Evolutionary conservation across 2,797 vertebrate species (phyloP).

Genomic region (Dendrocincla tyrannina): DNA sequence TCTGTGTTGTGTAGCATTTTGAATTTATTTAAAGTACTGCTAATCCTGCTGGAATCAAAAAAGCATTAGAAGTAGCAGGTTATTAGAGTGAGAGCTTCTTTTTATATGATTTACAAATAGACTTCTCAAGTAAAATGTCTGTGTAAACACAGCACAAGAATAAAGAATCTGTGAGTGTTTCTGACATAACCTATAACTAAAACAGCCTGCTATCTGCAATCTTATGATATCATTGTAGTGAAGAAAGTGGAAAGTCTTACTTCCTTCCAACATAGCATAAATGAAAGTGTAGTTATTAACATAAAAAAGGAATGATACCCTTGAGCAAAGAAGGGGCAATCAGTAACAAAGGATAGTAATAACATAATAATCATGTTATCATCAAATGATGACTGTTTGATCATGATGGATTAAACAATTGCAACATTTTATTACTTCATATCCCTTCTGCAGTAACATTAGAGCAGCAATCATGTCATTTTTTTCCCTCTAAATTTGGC

Average conservation of each 20-base stretch:
- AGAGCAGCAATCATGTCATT: constrained; percentile 6
- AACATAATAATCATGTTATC: constrained; percentile 62
- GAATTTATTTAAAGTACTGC: background rate
- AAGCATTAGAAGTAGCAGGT: background rate
- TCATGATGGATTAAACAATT: constrained; percentile 65
- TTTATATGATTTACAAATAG: background rate
- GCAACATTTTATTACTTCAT: constrained; percentile 54
- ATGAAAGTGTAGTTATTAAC: constrained; percentile 34
- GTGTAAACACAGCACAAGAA: background rate
- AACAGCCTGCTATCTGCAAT: background rate
- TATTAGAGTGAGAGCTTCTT: background rate
- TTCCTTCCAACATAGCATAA: constrained; percentile 4
- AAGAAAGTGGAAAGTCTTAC: background rate
- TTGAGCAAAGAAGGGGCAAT: constrained; percentile 45
- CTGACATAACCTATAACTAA: background rate
- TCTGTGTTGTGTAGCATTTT: background rate
- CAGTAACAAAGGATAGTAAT: constrained; percentile 56
- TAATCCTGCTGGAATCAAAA: background rate
- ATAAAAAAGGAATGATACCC: constrained; percentile 36
- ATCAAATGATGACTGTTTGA: constrained; percentile 51
- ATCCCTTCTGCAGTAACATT: constrained; percentile 42
- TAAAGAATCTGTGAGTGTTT: background rate
- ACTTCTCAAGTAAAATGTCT: background rate
- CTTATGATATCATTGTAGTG: background rate
- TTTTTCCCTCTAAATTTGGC: constrained; percentile 46